phyloP scores from a whole-genome alignment of 2,113 vertebrate genomes.

The Aphyosemion australe region DNA sequence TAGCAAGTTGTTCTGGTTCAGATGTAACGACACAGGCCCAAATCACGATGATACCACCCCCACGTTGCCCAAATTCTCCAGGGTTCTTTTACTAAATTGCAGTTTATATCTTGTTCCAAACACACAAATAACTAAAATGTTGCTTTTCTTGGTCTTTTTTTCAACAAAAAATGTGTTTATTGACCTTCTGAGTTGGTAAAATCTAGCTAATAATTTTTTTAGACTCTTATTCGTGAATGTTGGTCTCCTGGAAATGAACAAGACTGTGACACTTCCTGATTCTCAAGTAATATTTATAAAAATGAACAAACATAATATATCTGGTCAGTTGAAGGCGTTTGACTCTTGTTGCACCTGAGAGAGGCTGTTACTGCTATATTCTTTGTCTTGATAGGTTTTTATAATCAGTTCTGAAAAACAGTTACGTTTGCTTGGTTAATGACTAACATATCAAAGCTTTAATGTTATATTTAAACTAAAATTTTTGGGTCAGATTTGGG shows the following conservation, averaged over 20 bases:
- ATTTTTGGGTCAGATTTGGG: constrained; percentile 14
- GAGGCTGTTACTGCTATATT: too few relatives aligned
- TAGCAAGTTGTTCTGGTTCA: neutral
- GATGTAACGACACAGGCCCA: neutral
- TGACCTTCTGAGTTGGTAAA: too few relatives aligned
- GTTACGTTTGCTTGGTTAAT: too few relatives aligned
- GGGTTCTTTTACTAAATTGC: neutral
- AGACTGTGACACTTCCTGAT: neutral
- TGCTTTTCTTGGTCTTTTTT: neutral
- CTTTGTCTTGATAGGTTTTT: too few relatives aligned
- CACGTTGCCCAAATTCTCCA: neutral
- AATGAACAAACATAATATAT: neutral
- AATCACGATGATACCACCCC: neutral
- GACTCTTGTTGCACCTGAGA: too few relatives aligned
- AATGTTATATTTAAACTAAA: constrained; percentile 20
- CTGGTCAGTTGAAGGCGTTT: too few relatives aligned
- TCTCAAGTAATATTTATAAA: neutral
- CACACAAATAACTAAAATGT: too few relatives aligned
- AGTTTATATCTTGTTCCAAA: too few relatives aligned
- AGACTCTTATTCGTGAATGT: too few relatives aligned
- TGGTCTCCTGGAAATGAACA: neutral
- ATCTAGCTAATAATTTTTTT: too few relatives aligned
- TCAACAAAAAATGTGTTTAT: neutral
- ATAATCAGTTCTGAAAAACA: too few relatives aligned
- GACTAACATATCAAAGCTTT: too few relatives aligned